Conservation (phyloP, 2,113 vertebrate species). For the Megaceryle torquata region DNA sequence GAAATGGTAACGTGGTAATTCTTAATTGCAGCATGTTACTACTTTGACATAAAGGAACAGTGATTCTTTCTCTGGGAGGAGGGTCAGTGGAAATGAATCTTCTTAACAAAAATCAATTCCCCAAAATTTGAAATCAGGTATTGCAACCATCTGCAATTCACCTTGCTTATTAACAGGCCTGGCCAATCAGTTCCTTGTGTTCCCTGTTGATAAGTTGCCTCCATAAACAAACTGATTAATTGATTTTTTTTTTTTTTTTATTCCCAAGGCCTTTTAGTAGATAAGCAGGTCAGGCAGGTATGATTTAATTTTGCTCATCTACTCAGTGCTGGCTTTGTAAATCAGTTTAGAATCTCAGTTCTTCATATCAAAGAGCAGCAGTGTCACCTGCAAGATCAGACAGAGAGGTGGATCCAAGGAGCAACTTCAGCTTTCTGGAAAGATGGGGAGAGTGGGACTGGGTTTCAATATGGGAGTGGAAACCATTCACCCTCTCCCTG, state of each 20-base stretch:
- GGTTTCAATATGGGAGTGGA: background rate
- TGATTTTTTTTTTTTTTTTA: conserved; percentile 37
- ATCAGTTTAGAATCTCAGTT: conserved; percentile 56
- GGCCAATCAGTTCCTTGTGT: conserved; percentile 20
- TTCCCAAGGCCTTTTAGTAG: conserved; percentile 49
- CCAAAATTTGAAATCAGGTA: conserved; percentile 70
- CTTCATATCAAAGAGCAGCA: background rate
- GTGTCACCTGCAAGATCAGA: background rate
- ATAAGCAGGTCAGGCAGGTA: conserved; percentile 67
- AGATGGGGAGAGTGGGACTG: background rate
- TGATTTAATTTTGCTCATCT: conserved; percentile 69
- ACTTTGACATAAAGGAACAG: conserved; percentile 10
- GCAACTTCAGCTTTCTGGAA: background rate
- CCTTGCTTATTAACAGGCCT: conserved; percentile 63
- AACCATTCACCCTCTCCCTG: background rate
- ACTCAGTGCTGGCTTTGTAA: conserved; percentile 38
- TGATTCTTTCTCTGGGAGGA: conserved; percentile 46
- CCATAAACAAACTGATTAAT: conserved; percentile 76
- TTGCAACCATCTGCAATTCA: conserved; percentile 66
- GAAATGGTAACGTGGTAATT: background rate
- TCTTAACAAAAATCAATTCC: conserved; percentile 72
- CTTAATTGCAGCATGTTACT: background rate
- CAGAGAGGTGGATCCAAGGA: background rate
- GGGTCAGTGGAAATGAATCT: conserved; percentile 55
- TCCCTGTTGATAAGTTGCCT: conserved; percentile 70